phyloP scores from a whole-genome alignment of 2,888 invertebrate genomes.

The Aporophyla nigra region DNA sequence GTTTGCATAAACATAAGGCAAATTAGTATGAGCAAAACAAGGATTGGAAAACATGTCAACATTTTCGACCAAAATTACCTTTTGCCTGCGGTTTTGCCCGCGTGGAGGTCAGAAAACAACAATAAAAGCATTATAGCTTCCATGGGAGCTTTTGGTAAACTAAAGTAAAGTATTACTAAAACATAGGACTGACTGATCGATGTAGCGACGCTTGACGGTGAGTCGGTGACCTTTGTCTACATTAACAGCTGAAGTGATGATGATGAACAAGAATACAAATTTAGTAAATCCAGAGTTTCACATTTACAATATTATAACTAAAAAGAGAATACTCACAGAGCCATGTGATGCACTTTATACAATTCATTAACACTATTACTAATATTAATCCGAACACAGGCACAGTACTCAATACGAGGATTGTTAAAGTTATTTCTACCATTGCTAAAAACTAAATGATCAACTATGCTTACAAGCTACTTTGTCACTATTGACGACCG shows the following conservation, averaged over 20 bases:
- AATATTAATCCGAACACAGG: neutral
- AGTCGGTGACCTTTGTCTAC: neutral
- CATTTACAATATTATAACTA: neutral
- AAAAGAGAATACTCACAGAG: slow-evolving; percentile 15
- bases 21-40: neutral
- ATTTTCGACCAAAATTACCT: neutral
- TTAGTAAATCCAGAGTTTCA: no score
- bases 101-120: neutral
- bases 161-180: no score
- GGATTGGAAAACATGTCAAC: neutral
- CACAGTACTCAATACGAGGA: neutral
- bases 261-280: no score
- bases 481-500: slow-evolving; percentile 15
- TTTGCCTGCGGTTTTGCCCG: neutral
- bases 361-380: slow-evolving; percentile 4
- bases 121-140: no score
- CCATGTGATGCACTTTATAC: neutral
- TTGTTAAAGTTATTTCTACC: neutral
- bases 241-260: neutral
- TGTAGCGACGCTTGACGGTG: neutral
- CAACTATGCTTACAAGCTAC: neutral
- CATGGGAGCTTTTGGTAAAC: no score
- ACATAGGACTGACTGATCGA: neutral
- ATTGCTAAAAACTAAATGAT: neutral
- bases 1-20: neutral